Evolutionary conservation across 2,888 invertebrate genomes (phyloP).

Genomic region (Vesta saturnalis): DNA sequence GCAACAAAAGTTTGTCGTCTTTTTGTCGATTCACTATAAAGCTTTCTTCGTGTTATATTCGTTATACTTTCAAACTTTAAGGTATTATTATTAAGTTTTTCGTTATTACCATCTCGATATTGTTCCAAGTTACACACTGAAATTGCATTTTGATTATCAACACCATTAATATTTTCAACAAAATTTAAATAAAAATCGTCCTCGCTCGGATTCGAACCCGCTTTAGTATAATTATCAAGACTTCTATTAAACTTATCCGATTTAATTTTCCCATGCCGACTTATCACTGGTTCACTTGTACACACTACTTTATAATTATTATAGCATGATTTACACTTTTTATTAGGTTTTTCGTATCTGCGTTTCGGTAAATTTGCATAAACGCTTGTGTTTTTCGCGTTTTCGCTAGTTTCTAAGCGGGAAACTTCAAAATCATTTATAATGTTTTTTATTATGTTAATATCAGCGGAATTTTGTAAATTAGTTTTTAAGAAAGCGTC

Average conservation of each 20-base stretch:
- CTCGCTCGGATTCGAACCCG: conserved; percentile 45
- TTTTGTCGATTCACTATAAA: conserved; percentile 26
- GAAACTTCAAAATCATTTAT: conserved; percentile 55
- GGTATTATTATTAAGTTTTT: conserved; percentile 19
- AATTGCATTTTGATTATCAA: conserved; percentile 28
- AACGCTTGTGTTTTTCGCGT: conserved; percentile 28
- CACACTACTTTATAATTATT: conserved; percentile 45
- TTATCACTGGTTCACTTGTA: conserved; percentile 51
- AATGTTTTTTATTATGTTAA: conserved; percentile 58
- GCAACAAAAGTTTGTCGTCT: conserved; percentile 33
- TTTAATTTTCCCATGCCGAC: conserved; percentile 51
- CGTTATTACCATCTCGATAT: conserved; percentile 11
- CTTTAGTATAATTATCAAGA: conserved; percentile 18
- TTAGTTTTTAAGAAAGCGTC: conserved; percentile 20
- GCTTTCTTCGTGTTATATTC: conserved; percentile 28
- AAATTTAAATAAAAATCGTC: conserved; percentile 56
- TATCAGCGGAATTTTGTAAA: conserved; percentile 49
- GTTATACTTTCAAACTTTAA: conserved; percentile 31
- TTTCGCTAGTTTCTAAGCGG: conserved; percentile 38
- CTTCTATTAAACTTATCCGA: conserved; percentile 12
- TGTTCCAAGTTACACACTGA: conserved; percentile 23
- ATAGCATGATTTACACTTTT: conserved; percentile 36
- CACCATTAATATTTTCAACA: conserved; percentile 46
- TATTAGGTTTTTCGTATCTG: conserved; percentile 31
- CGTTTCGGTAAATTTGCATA: conserved; percentile 12